These are phyloP conservation scores for Ovis canadensis DNA, from an alignment of 2,113 vertebrate species.

Conservation along the genomic window DNA sequence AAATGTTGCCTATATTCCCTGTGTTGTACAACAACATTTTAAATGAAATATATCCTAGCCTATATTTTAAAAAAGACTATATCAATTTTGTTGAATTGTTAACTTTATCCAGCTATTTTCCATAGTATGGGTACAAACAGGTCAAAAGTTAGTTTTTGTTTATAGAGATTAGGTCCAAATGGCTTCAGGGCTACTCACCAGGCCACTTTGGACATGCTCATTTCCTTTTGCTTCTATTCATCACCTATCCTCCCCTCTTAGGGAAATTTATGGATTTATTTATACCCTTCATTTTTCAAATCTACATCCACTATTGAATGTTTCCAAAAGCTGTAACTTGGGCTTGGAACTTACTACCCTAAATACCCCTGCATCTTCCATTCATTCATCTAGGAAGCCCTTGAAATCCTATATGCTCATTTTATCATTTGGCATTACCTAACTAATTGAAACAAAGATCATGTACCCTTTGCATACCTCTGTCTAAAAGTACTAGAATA, in stretches of 20 bases:
- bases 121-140: background rate
- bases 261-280: background rate
- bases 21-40: background rate
- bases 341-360: background rate
- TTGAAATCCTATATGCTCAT: background rate
- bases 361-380: background rate
- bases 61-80: constrained; percentile 18
- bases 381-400: background rate
- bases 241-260: background rate
- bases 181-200: background rate
- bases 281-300: constrained; percentile 2
- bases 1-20: background rate
- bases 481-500: background rate
- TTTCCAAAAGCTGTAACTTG: background rate
- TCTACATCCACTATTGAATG: background rate
- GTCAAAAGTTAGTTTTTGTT: constrained; percentile 28
- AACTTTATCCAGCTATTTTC: background rate
- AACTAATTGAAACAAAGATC: background rate
- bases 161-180: background rate
- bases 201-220: background rate
- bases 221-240: constrained; percentile 5
- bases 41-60: background rate
- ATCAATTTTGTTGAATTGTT: constrained; percentile 9
- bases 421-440: background rate
- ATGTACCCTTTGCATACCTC: background rate